Base-by-base conservation (phyloP, 2,113 vertebrate species). In the Turdus rufiventris region DNA sequence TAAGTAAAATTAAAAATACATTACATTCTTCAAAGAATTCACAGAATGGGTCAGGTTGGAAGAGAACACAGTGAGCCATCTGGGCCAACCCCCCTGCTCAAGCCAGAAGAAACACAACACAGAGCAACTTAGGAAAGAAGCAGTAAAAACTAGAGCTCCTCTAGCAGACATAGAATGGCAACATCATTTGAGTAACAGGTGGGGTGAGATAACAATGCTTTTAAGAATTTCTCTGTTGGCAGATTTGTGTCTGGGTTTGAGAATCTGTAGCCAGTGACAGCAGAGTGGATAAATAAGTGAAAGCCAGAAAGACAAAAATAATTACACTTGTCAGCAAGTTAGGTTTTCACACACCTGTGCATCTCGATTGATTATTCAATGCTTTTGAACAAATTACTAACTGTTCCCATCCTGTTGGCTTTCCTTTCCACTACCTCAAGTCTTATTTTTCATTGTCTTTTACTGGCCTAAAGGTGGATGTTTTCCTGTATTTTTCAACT, bases 391-490 rank as follows among this genome's bases (percentile, higher is more conserved):
- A 56, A 91, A 92, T 77, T 61, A 81, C 50, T 87, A 77, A 62
- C 62, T 65, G 36, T 40, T 91, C 38, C 24, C 12, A 47, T 40
- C 53, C 56, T 57, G 78, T 25, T 56, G 78, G 65, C 73, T 87
- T 87, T 84, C 74, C 74, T 65, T 81, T 77, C 53, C 28, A 48
- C 57, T 65, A 61, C 31, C 42, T 70, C 26, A 89, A 53, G 42
- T 36, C 74, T 53, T 82, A 78, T 67, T 92, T 94, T 92, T 92
- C 78, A 57, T 71, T 92, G 65, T 74, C 61, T 88, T 88, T 74
- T 73, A 77, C 70, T 70, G 47, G 42, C 42, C 8, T 0, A 65
- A 92, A 82, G 74, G 63, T 70, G 24, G 15, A 23, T 60, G 18
- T 72, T 87, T 89, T 70, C 63, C 81, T 80, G 18, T 45, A 60